A percentile compares a stretch with the other conserved stretches of the same genome.
Conservation (phyloP, 2,113 vertebrate species). For the Balaeniceps rex region DNA sequence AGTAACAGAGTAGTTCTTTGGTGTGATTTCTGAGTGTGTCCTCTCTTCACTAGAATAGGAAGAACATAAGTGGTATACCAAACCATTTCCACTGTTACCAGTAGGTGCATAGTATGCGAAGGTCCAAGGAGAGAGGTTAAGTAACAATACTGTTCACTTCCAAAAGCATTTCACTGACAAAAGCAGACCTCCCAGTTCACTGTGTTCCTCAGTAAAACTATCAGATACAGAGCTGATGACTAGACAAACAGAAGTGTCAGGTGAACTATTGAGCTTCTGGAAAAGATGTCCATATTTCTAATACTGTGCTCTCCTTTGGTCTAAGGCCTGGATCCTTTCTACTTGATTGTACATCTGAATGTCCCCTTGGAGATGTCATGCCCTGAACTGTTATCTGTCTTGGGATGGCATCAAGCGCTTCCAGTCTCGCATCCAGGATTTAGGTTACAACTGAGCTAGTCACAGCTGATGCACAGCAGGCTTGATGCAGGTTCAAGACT, state of each 20-base stretch:
- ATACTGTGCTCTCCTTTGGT: background rate
- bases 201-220: background rate
- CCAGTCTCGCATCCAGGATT: background rate
- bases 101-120: background rate
- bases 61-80: background rate
- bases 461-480: background rate
- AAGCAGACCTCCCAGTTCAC: background rate
- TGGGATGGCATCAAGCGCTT: background rate
- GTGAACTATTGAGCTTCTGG: background rate
- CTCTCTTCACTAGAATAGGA: background rate
- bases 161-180: background rate
- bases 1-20: background rate
- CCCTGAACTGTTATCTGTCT: background rate
- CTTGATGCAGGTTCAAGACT: background rate
- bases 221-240: background rate
- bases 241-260: background rate
- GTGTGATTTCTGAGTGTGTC: background rate
- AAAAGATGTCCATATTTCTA: background rate
- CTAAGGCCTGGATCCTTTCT: background rate
- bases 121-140: background rate
- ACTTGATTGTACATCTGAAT: background rate
- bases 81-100: background rate
- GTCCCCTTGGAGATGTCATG: background rate
- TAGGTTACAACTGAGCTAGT: background rate
- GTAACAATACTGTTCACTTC: background rate